Percentiles rank a stretch among this genome's conserved stretches.
phyloP scores from a whole-genome alignment of 2,113 vertebrate genomes.

The Atrichornis clamosus region DNA sequence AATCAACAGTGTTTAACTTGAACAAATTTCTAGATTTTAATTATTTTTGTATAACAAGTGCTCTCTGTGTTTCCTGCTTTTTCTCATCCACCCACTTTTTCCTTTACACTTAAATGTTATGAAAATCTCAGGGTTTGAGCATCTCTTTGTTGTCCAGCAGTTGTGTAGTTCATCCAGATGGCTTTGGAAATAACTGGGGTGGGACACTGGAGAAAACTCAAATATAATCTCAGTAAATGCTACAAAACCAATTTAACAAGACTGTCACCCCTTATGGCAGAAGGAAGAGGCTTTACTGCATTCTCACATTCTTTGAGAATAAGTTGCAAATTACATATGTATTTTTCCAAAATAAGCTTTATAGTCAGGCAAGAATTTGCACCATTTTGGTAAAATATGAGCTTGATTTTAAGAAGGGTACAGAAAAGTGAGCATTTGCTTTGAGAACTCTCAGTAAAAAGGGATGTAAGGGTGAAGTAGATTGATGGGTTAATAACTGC shows the following conservation, averaged over 20 bases:
- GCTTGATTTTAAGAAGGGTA: background rate
- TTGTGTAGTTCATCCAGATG: background rate
- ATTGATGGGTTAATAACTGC: background rate
- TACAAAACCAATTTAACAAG: background rate
- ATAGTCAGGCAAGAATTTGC: background rate
- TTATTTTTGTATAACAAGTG: background rate
- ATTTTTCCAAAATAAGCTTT: background rate
- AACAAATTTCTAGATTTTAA: background rate
- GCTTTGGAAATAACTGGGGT: background rate
- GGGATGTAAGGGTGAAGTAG: background rate
- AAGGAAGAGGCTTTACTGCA: background rate
- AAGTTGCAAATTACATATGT: background rate
- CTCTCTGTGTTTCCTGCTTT: background rate
- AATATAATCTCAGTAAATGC: background rate
- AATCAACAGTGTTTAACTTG: background rate
- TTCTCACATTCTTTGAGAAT: background rate
- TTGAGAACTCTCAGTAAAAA: background rate
- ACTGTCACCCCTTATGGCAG: background rate
- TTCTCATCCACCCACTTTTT: background rate
- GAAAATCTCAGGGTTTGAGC: background rate
- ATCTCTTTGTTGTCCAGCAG: background rate
- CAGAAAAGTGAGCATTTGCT: background rate
- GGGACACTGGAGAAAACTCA: background rate
- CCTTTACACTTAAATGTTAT: background rate
- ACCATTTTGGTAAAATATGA: background rate